These are phyloP conservation scores for Tachina fera DNA, from an alignment of 2,888 invertebrate species.

Conservation along the genomic window DNA sequence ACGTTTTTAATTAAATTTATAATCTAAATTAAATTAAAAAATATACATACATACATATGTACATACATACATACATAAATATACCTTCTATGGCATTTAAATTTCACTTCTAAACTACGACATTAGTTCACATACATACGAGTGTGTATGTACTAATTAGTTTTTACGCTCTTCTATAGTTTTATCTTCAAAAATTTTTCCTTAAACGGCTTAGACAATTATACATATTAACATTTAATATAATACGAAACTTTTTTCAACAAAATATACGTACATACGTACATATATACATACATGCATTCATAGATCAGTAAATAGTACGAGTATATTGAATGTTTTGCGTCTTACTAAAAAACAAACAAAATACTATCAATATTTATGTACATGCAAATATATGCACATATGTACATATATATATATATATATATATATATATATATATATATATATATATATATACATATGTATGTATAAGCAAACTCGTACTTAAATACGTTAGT, in stretches of 20 bases:
- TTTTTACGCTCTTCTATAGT: background rate
- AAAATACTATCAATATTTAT: no score
- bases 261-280: background rate
- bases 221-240: no score
- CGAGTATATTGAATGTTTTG: conserved; percentile 18
- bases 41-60: no score
- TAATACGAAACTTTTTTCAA: background rate
- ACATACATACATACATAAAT: background rate
- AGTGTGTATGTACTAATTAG: background rate
- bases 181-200: background rate
- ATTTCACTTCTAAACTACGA: conserved; percentile 4
- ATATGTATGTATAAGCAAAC: background rate
- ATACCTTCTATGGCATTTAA: conserved; percentile 1
- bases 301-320: no score
- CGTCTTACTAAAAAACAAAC: conserved; percentile 12
- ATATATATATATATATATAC: background rate
- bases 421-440: background rate
- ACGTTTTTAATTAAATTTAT: no score
- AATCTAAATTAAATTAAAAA: no score
- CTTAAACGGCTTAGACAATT: background rate
- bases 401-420: background rate
- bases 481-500: conserved; percentile 56
- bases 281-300: no score
- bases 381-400: background rate
- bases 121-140: background rate